Evolutionary conservation across 2,888 invertebrate species (phyloP), one percentile per base, ranked within the genome.

Genomic region (Mythimna lalbum): DNA sequence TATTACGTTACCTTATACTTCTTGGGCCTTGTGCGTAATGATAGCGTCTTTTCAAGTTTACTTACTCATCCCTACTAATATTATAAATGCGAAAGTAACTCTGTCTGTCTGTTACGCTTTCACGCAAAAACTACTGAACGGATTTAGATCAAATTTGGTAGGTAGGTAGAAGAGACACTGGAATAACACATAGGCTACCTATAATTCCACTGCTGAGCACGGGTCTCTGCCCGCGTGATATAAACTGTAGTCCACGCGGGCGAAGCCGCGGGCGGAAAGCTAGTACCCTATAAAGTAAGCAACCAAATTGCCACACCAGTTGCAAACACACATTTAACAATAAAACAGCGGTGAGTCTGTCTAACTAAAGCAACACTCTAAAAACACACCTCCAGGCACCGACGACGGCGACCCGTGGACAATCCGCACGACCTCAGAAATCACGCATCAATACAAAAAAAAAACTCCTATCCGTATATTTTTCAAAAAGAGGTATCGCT

Each of bases 381-480:
- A 57, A 23, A 63, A 69, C 19, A 56, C 43, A 60, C 43, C 52
- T 47, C 10, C 19, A 36, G n/a, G 23, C 65, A 55, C 9, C 14
- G 3, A 21, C 21, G 57, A 14, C 6, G 21, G 36, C 21, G n/a
- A 49, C 5, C 27, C 27, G 33, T 19, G 56, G 12, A 0, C 71
- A 63, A 63, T 67, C 52, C 55, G 9, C n/a, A 31, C 67, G 62
- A 73, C 73, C 83, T 70, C 67, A 67, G 69, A 82, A 84, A 78
- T 91, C 91, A 90, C 89, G 89, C 90, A 91, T 91, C 92, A 91
- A 90, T 90, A 89, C 89, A n/a, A n/a, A 90, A 89, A 78, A 90
- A 78, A 83, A 83, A 75, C 17, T 62, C 77, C 76, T 78, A 84
- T 73, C 84, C 88, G 91, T 92, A 91, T 93, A 92, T 93, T 93